Conservation (phyloP, 2,888 invertebrate genomes). For the Agonopterix heracliana region DNA sequence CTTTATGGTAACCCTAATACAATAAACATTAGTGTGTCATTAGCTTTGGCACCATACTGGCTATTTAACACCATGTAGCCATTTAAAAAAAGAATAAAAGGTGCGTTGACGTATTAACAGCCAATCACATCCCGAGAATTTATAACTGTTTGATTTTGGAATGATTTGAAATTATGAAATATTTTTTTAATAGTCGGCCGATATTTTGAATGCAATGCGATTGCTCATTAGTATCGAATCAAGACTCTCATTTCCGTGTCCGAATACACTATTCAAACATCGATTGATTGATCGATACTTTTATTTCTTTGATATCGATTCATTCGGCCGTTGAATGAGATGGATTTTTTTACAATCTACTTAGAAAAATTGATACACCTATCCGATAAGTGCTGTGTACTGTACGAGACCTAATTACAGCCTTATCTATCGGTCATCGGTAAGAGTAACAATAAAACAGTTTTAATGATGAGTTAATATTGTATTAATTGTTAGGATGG, state of each 20-base stretch:
- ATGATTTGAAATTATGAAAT: background rate
- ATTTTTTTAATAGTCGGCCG: background rate
- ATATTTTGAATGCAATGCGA: background rate
- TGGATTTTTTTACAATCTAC: slow-evolving; percentile 59
- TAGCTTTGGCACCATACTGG: slow-evolving; percentile 62
- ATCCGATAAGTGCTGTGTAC: slow-evolving; percentile 61
- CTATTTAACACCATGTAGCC: slow-evolving; percentile 50
- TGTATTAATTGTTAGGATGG: slow-evolving; percentile 26
- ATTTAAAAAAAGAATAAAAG: slow-evolving; percentile 32
- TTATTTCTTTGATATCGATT: slow-evolving; percentile 63
- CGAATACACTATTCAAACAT: slow-evolving; percentile 58
- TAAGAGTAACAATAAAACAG: slow-evolving; percentile 53
- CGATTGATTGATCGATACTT: slow-evolving; percentile 69
- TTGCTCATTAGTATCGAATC: background rate
- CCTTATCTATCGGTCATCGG: slow-evolving; percentile 67
- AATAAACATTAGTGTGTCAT: slow-evolving; percentile 72
- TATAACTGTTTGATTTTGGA: slow-evolving; percentile 13
- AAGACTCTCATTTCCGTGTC: slow-evolving; percentile 37
- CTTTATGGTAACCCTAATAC: slow-evolving; percentile 68
- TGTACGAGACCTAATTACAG: slow-evolving; percentile 67
- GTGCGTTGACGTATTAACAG: slow-evolving; percentile 23
- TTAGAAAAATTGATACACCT: slow-evolving; percentile 68
- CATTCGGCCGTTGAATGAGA: slow-evolving; percentile 52
- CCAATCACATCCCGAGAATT: slow-evolving; percentile 18
- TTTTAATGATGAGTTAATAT: slow-evolving; percentile 65